Conservation (phyloP, 2,113 vertebrate genomes). For the Corythaixoides concolor region DNA sequence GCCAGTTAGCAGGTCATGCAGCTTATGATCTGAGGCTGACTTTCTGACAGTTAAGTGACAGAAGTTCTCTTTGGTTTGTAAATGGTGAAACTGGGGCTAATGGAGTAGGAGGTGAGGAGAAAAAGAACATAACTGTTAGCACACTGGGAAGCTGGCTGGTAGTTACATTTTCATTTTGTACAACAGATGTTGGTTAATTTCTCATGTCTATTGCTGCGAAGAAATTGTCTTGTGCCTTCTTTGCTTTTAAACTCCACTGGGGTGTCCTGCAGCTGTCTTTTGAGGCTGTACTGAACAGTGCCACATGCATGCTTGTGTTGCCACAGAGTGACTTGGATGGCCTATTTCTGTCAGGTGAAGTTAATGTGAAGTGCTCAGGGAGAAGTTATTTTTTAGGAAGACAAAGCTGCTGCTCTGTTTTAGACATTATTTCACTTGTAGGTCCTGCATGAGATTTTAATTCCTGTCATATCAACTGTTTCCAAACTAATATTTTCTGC, state of each 20-base stretch:
- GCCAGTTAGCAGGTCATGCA: accelerated
- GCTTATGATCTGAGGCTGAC: accelerated
- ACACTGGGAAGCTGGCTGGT: not conserved
- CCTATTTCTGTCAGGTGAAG: slow-evolving; percentile 44
- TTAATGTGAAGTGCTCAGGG: not conserved
- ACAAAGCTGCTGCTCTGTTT: not conserved
- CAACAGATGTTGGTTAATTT: accelerated
- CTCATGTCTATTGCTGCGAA: accelerated
- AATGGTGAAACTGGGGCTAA: not conserved
- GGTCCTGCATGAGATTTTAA: not conserved
- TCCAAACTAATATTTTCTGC: not conserved
- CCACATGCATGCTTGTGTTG: not conserved
- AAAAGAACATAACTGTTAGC: accelerated
- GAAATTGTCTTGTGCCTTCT: accelerated
- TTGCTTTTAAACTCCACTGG: not conserved
- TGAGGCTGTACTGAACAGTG: not conserved
- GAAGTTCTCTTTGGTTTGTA: not conserved
- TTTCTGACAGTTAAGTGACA: accelerated
- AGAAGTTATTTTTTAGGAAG: not conserved
- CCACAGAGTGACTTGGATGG: not conserved
- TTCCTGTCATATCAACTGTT: not conserved
- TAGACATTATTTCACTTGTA: not conserved
- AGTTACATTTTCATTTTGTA: not conserved
- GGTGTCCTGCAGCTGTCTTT: not conserved
- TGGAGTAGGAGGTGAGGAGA: not conserved